These are phyloP conservation scores for Acrocephalus arundinaceus DNA, from an alignment of 2,113 vertebrate species.

Conservation along the genomic window DNA sequence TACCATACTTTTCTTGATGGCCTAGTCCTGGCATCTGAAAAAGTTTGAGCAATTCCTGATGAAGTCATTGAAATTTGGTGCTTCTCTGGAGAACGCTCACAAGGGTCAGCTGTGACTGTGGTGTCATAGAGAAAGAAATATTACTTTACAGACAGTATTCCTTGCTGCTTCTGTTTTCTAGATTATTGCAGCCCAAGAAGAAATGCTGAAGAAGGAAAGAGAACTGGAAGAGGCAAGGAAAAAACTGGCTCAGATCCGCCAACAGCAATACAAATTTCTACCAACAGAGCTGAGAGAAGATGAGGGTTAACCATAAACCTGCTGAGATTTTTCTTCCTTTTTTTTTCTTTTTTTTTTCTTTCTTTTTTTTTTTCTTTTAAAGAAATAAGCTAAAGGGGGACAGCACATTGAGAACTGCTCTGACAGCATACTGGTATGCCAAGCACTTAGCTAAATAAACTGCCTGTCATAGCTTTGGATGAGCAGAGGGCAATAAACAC, in stretches of 20 bases:
- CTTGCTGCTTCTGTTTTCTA: slow-evolving; percentile 51
- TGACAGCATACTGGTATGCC: slow-evolving; percentile 37
- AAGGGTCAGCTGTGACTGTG: not conserved
- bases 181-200: slow-evolving; percentile 98
- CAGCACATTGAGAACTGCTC: slow-evolving; percentile 33
- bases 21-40: not conserved
- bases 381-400: slow-evolving; percentile 46
- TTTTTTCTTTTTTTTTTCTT: too few relatives aligned
- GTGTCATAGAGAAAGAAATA: not conserved
- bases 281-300: slow-evolving; percentile 95
- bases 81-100: not conserved
- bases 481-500: slow-evolving; percentile 14
- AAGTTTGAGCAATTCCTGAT: not conserved
- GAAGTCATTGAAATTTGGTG: not conserved
- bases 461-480: slow-evolving; percentile 31
- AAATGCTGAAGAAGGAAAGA: slow-evolving; percentile 97
- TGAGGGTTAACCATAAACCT: slow-evolving; percentile 84
- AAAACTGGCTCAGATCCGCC: slow-evolving; percentile 96
- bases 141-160: not conserved
- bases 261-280: slow-evolving; percentile 98
- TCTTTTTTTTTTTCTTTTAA: not conserved
- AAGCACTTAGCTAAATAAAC: slow-evolving; percentile 45
- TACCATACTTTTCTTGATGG: not conserved
- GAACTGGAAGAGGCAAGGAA: slow-evolving; percentile 97
- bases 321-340: not conserved